These are phyloP conservation scores for Mythimna pallens DNA, from an alignment of 2,888 invertebrate species.

Conservation along the genomic window DNA sequence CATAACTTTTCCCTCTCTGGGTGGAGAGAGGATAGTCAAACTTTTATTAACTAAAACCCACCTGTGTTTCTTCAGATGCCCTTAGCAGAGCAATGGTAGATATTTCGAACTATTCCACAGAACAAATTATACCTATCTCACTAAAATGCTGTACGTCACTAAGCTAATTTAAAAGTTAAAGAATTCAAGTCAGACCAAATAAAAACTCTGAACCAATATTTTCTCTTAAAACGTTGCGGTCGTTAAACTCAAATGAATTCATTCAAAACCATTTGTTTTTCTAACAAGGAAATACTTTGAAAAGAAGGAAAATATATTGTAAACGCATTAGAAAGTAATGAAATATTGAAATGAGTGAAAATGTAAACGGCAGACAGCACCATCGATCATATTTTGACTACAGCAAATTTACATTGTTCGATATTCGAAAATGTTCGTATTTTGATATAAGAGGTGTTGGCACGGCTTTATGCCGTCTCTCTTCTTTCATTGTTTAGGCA, in stretches of 20 bases:
- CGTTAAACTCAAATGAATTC: conserved; percentile 23
- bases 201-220: not conserved
- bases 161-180: not conserved
- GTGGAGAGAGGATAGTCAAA: too few species aligned
- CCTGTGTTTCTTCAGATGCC: too few species aligned
- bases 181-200: not conserved
- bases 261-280: not conserved
- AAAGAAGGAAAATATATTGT: not conserved
- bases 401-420: not conserved
- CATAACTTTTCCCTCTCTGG: too few species aligned
- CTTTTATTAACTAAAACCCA: too few species aligned
- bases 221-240: conserved; percentile 8
- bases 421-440: not conserved
- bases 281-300: not conserved
- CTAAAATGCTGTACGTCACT: not conserved
- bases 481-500: not conserved
- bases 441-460: not conserved
- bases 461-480: not conserved
- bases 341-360: conserved; percentile 9
- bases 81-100: too few species aligned
- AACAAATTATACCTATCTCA: not conserved
- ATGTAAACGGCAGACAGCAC: not conserved
- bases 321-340: conserved; percentile 21
- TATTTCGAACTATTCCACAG: not conserved
- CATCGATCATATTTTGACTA: conserved; percentile 7